Conservation (phyloP, 2,888 invertebrate species). For the Microplitis manilae region DNA sequence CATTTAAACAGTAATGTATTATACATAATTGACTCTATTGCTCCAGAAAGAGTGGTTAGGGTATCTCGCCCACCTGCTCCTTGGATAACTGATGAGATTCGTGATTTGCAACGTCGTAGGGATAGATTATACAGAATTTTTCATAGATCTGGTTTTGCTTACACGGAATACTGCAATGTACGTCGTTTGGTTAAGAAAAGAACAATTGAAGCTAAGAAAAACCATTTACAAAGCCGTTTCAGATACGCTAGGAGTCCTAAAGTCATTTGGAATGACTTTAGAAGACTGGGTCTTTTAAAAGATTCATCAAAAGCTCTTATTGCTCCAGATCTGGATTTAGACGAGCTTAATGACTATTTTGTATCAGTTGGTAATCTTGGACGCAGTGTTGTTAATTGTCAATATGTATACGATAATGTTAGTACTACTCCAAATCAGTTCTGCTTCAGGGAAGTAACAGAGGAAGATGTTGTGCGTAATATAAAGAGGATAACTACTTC, state of each 20-base stretch:
- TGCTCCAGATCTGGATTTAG: no score
- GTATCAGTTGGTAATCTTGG: no score
- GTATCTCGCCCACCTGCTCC: neutral
- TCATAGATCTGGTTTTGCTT: neutral
- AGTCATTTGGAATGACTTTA: no score
- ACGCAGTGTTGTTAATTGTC: neutral
- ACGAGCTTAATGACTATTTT: no score
- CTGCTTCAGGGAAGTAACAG: neutral
- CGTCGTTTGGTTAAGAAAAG: neutral
- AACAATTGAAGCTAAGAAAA: neutral
- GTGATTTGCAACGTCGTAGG: neutral
- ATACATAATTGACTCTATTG: no score
- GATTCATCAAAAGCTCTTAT: no score
- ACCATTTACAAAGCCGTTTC: no score
- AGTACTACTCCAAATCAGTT: neutral
- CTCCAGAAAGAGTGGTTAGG: neutral
- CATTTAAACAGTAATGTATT: neutral
- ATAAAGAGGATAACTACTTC: neutral
- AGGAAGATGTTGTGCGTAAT: neutral
- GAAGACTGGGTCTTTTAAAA: no score
- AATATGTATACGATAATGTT: neutral
- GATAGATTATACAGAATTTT: neutral
- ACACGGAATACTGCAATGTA: conserved; percentile 3
- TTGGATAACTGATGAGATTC: neutral
- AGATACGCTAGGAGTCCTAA: no score